A percentile compares a stretch with the other conserved stretches of the same genome.
phyloP scores from a whole-genome alignment of 1,140 invertebrate genomes.

The Nomia melanderi region DNA sequence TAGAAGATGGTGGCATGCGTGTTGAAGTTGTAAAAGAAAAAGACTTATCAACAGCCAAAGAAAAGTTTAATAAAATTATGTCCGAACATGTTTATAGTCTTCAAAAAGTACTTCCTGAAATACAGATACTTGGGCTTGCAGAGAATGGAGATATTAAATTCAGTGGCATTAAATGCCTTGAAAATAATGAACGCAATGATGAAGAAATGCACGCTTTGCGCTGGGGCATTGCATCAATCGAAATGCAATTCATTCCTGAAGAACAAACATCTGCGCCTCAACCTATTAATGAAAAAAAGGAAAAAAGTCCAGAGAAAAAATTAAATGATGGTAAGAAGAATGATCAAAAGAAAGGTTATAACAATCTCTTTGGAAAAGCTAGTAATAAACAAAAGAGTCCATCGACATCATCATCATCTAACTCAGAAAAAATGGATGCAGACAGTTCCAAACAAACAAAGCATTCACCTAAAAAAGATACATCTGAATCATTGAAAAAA shows the following conservation, averaged over 20 bases:
- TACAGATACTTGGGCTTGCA: conserved; percentile 68
- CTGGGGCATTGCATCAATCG: conserved; percentile 33
- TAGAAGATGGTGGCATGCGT: conserved; percentile 70
- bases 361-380: conserved; percentile 71
- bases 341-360: conserved; percentile 66
- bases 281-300: not conserved
- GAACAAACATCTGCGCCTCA: not conserved
- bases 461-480: conserved; percentile 22
- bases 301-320: conserved; percentile 23
- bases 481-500: conserved; percentile 10
- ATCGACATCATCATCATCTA: not conserved
- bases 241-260: not conserved
- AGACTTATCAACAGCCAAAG: conserved; percentile 64
- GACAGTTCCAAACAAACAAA: not conserved
- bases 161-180: conserved; percentile 73
- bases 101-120: conserved; percentile 72
- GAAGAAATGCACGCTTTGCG: conserved; percentile 63
- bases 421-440: not conserved
- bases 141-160: conserved; percentile 71
- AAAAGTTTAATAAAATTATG: conserved; percentile 73
- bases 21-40: conserved; percentile 73
- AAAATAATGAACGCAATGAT: conserved; percentile 64
- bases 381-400: conserved; percentile 50
- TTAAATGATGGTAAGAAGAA: conserved; percentile 38
- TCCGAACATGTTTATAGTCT: conserved; percentile 79